Conservation (phyloP, 1,140 invertebrate species). For the Chrysoperla carnea region DNA sequence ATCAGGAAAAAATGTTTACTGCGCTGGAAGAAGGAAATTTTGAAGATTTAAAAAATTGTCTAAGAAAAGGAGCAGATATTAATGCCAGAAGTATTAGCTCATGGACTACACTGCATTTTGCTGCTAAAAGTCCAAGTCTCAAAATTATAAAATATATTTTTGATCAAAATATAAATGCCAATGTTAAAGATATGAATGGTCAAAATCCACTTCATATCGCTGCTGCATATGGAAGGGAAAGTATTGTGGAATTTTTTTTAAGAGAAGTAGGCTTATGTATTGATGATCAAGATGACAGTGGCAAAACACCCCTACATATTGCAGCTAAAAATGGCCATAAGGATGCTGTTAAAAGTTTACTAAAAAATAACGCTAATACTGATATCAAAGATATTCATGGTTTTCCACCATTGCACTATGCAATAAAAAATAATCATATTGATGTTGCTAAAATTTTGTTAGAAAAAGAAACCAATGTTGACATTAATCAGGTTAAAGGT, state of each 20-base stretch:
- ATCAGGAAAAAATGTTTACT: too few species aligned
- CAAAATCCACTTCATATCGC: too few species aligned
- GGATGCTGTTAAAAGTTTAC: constrained; percentile 44
- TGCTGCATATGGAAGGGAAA: too few species aligned
- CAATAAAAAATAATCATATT: constrained; percentile 6
- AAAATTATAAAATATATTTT: constrained; percentile 9
- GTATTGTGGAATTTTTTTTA: too few species aligned
- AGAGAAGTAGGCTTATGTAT: constrained; percentile 32
- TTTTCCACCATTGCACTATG: constrained; percentile 9
- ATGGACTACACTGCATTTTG: constrained; percentile 10
- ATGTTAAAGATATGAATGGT: not conserved
- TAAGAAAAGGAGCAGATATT: constrained; percentile 9
- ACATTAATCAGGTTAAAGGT: constrained; percentile 35
- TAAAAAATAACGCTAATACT: constrained; percentile 23
- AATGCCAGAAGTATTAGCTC: constrained; percentile 6
- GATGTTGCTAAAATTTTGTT: constrained; percentile 7
- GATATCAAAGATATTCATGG: constrained; percentile 3
- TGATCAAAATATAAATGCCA: constrained; percentile 3
- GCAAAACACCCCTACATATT: constrained; percentile 59
- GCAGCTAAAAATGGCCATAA: constrained; percentile 49
- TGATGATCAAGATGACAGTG: constrained; percentile 44
- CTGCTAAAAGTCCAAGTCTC: constrained; percentile 6
- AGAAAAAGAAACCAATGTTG: constrained; percentile 7
- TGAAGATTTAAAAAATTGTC: too few species aligned
- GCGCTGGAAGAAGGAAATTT: too few species aligned